These are phyloP conservation scores for Tetragonula clypearis DNA, from an alignment of 1,140 invertebrate genomes.

Conservation along the genomic window DNA sequence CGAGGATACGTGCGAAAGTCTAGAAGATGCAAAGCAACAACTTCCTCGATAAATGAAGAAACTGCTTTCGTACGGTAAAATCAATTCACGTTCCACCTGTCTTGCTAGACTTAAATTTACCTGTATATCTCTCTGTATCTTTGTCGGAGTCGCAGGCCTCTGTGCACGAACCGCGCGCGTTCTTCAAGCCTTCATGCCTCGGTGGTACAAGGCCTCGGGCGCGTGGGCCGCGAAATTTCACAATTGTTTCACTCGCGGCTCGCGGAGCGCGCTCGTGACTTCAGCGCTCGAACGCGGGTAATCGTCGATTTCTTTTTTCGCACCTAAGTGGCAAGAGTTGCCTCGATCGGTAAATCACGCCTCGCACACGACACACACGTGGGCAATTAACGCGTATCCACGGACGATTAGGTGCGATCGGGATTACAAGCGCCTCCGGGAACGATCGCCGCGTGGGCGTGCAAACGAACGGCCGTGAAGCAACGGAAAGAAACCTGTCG, in stretches of 20 bases:
- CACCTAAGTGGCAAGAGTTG: constrained; percentile 38
- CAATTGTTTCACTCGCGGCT: constrained; percentile 55
- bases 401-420: constrained; percentile 62
- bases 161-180: neutral
- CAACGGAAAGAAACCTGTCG: constrained; percentile 45
- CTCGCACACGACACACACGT: constrained; percentile 55
- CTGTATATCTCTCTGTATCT: neutral
- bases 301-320: constrained; percentile 49
- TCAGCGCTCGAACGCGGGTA: neutral
- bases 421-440: constrained; percentile 51
- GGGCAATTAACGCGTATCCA: constrained; percentile 65
- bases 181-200: neutral
- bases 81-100: neutral
- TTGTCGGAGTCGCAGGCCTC: neutral
- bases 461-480: constrained; percentile 26
- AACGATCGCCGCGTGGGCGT: constrained; percentile 55
- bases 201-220: neutral
- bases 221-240: constrained; percentile 60
- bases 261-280: constrained; percentile 28
- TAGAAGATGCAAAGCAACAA: neutral
- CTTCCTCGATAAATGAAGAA: neutral
- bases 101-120: neutral
- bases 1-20: neutral
- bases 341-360: constrained; percentile 65
- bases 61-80: neutral